Evolutionary conservation across 2,888 invertebrate genomes (phyloP), one percentile per base, ranked within the genome.

Genomic region (Leucophora obtusa): DNA sequence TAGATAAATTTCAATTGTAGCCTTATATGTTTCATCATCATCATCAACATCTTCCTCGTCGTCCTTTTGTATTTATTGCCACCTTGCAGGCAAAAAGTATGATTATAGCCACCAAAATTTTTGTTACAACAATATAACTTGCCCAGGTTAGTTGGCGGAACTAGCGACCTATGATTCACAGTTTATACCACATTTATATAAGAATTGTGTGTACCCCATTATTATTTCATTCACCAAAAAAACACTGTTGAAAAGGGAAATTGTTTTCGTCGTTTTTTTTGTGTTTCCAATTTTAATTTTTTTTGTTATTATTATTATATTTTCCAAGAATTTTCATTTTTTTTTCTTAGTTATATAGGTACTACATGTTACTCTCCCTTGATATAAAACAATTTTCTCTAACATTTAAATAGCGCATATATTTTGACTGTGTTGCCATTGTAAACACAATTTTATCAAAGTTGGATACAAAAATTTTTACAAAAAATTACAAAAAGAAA

Each of bases 171-270:
- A 63, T 80, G 72, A 80, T 76, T 76, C 73, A 76, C 60, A 50
- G 54, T 73, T 54, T 68, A 18, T 58, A n/a, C 15, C 24, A 43
- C 15, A 47, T 76, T 73, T 73, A 53, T 73, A 28, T 72, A 66
- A 65, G 69, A 60, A 50, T 69, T 18, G 14, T 24, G 28, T 60
- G 18, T 10, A 15, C 35, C 59, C 66, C 59, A 65, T 35, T 38
- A 70, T 50, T 53, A 33, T 50, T 77, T 81, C 69, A 70, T 81
- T 76, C 69, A 70, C n/a, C 47, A 70, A 68, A 43, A 10, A 15
- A 73, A 28, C 28, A 28, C 66, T 70, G 33, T 80, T 68, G 59
- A 76, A 80, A 76, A 80, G 72, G 76, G 65, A 80, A 72, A 80
- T 73, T 76, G 76, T 73, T 80, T 56, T 80, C 66, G n/a, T 53